A percentile compares a stretch with the other conserved stretches of the same genome.
phyloP scores from a whole-genome alignment of 2,797 vertebrate species.

The Eidolon dupreanum region DNA sequence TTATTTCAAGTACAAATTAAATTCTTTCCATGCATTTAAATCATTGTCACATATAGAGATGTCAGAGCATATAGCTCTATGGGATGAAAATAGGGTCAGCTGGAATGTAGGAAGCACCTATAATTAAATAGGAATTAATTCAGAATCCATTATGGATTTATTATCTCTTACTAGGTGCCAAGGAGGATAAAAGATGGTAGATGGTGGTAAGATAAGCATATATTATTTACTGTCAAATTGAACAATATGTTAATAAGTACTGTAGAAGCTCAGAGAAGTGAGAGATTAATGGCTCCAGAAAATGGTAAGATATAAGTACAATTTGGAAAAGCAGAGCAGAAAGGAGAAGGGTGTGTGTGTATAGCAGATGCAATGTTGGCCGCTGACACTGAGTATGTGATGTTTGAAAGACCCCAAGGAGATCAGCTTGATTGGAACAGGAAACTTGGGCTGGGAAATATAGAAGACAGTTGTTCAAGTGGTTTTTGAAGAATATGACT shows the following conservation, averaged over 20 bases:
- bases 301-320: background rate
- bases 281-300: background rate
- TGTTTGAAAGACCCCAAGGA: background rate
- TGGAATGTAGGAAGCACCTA: background rate
- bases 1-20: background rate
- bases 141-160: background rate
- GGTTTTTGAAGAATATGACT: background rate
- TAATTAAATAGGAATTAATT: constrained; percentile 13
- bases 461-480: background rate
- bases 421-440: background rate
- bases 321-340: background rate
- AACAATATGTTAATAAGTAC: background rate
- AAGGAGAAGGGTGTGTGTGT: background rate
- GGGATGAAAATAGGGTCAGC: background rate
- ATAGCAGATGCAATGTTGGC: background rate
- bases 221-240: background rate
- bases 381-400: background rate
- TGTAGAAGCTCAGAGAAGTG: background rate
- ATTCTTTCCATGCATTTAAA: background rate
- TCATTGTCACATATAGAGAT: background rate
- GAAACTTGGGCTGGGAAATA: background rate
- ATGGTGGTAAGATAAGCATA: background rate
- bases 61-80: background rate
- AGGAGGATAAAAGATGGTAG: background rate
- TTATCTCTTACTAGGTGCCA: background rate